A percentile compares a stretch with the other conserved stretches of the same genome.
phyloP scores from a whole-genome alignment of 2,113 vertebrate species.

The Daboia siamensis region DNA sequence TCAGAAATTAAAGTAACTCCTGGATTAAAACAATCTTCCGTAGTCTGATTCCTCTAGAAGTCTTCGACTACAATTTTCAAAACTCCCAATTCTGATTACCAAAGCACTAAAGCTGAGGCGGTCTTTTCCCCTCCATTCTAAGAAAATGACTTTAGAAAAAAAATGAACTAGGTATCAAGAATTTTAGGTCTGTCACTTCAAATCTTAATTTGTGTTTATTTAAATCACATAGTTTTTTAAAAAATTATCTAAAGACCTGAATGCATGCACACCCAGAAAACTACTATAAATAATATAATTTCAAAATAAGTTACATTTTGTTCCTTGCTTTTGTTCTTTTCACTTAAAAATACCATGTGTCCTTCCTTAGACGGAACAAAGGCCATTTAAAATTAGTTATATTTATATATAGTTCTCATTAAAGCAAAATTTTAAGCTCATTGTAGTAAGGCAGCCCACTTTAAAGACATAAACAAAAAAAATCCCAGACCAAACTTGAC shows the following conservation, averaged over 20 bases:
- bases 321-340: not conserved
- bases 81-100: not conserved
- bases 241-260: not conserved
- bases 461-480: not conserved
- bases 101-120: not conserved
- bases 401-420: not conserved
- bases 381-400: conserved; percentile 26
- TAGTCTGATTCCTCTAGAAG: not conserved
- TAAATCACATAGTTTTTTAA: not conserved
- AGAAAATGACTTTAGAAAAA: not conserved
- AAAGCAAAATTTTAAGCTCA: not conserved
- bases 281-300: not conserved
- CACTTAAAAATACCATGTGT: not conserved
- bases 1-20: not conserved
- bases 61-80: not conserved
- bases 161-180: not conserved
- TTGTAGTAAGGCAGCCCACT: not conserved
- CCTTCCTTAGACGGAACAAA: conserved; percentile 5
- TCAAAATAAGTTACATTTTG: not conserved
- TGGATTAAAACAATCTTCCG: not conserved
- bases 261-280: not conserved
- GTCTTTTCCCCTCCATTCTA: not conserved
- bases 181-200: not conserved
- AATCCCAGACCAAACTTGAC: not conserved
- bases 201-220: not conserved